Percentiles rank a stretch among this genome's conserved stretches.
Conservation (phyloP, 2,888 invertebrate species). For the Clepsis dumicolana region DNA sequence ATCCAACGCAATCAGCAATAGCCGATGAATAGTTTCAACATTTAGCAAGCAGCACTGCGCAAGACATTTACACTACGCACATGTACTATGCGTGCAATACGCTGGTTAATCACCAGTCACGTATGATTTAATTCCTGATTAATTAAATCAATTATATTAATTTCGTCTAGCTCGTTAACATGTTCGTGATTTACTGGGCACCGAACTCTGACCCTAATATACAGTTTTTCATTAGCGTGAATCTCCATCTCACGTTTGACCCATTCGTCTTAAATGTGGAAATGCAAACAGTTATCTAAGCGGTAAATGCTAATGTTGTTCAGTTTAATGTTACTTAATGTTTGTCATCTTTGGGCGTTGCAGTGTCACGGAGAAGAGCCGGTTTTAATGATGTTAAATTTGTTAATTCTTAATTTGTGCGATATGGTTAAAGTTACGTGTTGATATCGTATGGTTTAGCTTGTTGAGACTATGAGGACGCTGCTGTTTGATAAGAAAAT, state of each 20-base stretch:
- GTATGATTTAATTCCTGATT: conserved; percentile 37
- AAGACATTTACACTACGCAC: conserved; percentile 15
- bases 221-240: conserved; percentile 48
- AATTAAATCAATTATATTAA: conserved; percentile 31
- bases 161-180: conserved; percentile 28
- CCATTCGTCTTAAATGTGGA: conserved; percentile 47
- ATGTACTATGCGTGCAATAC: conserved; percentile 19
- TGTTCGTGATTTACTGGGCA: conserved; percentile 60
- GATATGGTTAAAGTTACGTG: not conserved
- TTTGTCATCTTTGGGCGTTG: conserved; percentile 24
- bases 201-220: conserved; percentile 57
- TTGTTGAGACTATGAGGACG: not conserved
- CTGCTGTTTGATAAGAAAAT: too few relatives aligned
- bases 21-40: conserved; percentile 9
- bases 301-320: conserved; percentile 25
- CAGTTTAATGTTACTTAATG: conserved; percentile 14
- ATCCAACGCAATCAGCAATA: conserved; percentile 15
- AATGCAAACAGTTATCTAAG: conserved; percentile 32
- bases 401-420: not conserved
- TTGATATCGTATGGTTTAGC: too few relatives aligned
- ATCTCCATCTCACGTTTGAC: conserved; percentile 51
- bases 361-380: not conserved
- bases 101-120: conserved; percentile 17
- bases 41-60: not conserved
- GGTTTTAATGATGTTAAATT: too few relatives aligned